phyloP scores from a whole-genome alignment of 2,888 invertebrate species.

The Agrilus mali region DNA sequence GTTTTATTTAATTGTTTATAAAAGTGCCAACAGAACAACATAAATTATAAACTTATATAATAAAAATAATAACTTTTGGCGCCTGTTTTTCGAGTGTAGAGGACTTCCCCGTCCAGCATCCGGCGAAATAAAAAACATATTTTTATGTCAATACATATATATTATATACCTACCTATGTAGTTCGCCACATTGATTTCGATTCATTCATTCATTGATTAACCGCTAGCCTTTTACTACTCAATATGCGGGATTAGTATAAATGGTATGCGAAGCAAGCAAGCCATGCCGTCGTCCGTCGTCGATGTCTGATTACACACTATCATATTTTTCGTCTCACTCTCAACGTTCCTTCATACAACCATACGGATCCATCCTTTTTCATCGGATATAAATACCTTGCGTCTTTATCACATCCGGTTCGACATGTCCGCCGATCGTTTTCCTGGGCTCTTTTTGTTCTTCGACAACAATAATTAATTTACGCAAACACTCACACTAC shows the following conservation, averaged over 20 bases:
- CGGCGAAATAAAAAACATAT: too few species aligned
- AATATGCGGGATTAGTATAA: slow-evolving; percentile 27
- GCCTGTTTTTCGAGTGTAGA: too few species aligned
- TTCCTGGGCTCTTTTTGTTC: slow-evolving; percentile 11
- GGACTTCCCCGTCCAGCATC: too few species aligned
- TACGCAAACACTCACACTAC: too few species aligned
- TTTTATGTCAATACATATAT: neutral
- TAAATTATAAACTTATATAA: too few species aligned
- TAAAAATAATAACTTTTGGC: too few species aligned
- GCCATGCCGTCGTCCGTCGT: slow-evolving; percentile 28
- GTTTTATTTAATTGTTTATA: too few species aligned
- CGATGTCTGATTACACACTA: slow-evolving; percentile 36
- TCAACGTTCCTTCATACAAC: slow-evolving; percentile 13
- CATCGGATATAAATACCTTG: slow-evolving; percentile 34
- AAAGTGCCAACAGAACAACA: too few species aligned
- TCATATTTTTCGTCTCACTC: slow-evolving; percentile 34
- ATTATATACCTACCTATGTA: too few species aligned
- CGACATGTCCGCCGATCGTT: slow-evolving; percentile 21
- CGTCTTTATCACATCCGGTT: slow-evolving; percentile 35
- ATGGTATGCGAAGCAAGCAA: slow-evolving; percentile 12
- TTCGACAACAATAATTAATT: slow-evolving; percentile 1
- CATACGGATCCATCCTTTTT: slow-evolving; percentile 22
- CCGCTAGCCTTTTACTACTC: slow-evolving; percentile 15
- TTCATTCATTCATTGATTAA: slow-evolving; percentile 14
- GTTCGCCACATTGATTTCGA: slow-evolving; percentile 1